Evolutionary conservation across 2,888 invertebrate species (phyloP), one percentile per base, ranked within the genome.

Genomic region (Lepidocyrtinus sp.): DNA sequence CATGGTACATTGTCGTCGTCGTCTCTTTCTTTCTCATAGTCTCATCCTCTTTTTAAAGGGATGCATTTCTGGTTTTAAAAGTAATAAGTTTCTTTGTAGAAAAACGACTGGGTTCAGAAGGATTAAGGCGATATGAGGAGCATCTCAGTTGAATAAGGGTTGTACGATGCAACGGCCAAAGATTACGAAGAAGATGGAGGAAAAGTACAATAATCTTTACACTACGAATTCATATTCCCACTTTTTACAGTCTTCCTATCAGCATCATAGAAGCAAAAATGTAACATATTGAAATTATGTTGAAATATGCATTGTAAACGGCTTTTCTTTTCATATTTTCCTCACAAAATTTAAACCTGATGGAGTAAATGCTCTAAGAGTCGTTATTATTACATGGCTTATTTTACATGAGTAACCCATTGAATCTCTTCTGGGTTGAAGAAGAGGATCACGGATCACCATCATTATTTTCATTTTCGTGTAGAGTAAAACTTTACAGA

Each of bases 361-460:
- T n/a, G n/a, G n/a, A n/a, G n/a, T n/a, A n/a, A n/a, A n/a, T 63
- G 27, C 69, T 62, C 24, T 70, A 21, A 46, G 17, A 36, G 46
- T 1, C 19, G 68, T 21, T 27, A 27, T 65, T 65, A 55, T 61
- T 68, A 26, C 27, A 65, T 50, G 26, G 25, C 36, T 73, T 26
- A 25, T 36, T 73, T 73, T 64, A 67, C 75, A 69, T 75, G 75
- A 63, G 63, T 63, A 65, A 61, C 74, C 69, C 75, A 75, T 75
- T 75, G 68, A 75, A 63, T 62, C 69, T 46, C 27, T 46, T 25
- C 24, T 59, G 22, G 36, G 5, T 12, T 7, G 36, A 36, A 69
- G 68, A 50, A 5, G 50, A 55, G 36, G 67, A 67, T 63, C 5
- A 22, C 19, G 36, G 36, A 46, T 59, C 26, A 55, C 36, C 62